Evolutionary conservation across 2,888 invertebrate species (phyloP).

Genomic region (Nymphalis urticae): DNA sequence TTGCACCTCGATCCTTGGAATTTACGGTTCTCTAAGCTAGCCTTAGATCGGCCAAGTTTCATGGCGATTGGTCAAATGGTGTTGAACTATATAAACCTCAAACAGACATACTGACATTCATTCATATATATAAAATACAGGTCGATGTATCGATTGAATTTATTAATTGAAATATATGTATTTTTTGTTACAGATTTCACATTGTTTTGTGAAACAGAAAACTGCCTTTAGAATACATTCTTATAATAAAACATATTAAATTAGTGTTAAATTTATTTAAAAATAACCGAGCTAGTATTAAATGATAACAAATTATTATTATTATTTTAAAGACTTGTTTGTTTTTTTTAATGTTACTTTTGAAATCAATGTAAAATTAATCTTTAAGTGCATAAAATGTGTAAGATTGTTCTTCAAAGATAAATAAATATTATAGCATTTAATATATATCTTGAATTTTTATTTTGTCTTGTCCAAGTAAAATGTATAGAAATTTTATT

Average conservation of each 20-base stretch:
- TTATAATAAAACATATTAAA: slow-evolving; percentile 10
- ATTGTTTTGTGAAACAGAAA: slow-evolving; percentile 6
- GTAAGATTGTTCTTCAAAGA: neutral
- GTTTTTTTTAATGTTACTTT: neutral
- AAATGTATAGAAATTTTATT: too few relatives aligned
- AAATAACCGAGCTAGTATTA: neutral
- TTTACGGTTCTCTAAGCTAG: too few relatives aligned
- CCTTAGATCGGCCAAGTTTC: too few relatives aligned
- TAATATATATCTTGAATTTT: too few relatives aligned
- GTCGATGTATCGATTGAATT: too few relatives aligned
- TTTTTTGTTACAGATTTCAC: slow-evolving; percentile 13
- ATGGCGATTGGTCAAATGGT: too few relatives aligned
- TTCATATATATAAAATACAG: too few relatives aligned
- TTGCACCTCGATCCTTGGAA: too few relatives aligned
- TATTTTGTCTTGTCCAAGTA: too few relatives aligned
- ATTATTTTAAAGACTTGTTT: slow-evolving; percentile 2
- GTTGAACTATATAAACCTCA: too few relatives aligned
- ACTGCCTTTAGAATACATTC: slow-evolving; percentile 14
- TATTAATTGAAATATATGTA: neutral
- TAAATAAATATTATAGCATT: neutral
- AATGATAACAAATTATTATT: slow-evolving; percentile 1
- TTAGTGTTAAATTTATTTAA: slow-evolving; percentile 7
- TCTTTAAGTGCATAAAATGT: neutral
- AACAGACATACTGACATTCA: too few relatives aligned
- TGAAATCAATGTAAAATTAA: slow-evolving; percentile 6